These are phyloP conservation scores for Centroberyx gerrardi DNA, from an alignment of 2,797 vertebrate species.

Conservation along the genomic window DNA sequence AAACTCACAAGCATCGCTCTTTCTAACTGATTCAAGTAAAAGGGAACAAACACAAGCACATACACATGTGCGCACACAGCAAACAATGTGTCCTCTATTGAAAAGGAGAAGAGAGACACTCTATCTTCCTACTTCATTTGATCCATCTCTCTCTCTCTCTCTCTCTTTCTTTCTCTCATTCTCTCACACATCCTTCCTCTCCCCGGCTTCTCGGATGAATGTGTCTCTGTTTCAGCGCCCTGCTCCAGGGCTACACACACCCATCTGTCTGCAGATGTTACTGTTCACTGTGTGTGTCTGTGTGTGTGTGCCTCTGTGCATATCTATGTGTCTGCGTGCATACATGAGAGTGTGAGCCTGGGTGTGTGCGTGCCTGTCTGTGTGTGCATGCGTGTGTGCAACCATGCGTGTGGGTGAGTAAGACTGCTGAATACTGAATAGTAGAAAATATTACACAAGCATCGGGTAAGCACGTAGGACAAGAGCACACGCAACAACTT, in stretches of 20 bases:
- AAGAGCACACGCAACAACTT: slow-evolving; percentile 25
- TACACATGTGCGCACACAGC: slow-evolving; percentile 65
- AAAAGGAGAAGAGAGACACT: slow-evolving; percentile 79
- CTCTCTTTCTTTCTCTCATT: slow-evolving; percentile 74
- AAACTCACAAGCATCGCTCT: slow-evolving; percentile 76
- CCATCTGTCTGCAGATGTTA: slow-evolving; percentile 85
- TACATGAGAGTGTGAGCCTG: slow-evolving; percentile 6
- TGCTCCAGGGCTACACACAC: slow-evolving; percentile 81
- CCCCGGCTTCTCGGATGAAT: slow-evolving; percentile 81
- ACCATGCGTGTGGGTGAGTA: slow-evolving; percentile 61
- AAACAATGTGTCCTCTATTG: slow-evolving; percentile 87
- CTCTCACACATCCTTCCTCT: slow-evolving; percentile 85
- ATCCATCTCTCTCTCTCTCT: slow-evolving; percentile 71
- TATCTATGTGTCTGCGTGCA: slow-evolving; percentile 28
- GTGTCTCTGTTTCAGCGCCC: slow-evolving; percentile 83
- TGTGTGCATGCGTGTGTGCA: slow-evolving; percentile 4
- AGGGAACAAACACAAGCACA: slow-evolving; percentile 65
- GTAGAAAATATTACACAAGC: slow-evolving; percentile 51
- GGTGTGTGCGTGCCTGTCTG: slow-evolving; percentile 27
- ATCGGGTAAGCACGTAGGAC: slow-evolving; percentile 29
- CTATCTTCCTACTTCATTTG: slow-evolving; percentile 85
- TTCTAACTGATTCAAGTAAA: slow-evolving; percentile 50
- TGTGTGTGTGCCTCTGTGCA: slow-evolving; percentile 24
- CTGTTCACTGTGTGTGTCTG: slow-evolving; percentile 57
- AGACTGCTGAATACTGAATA: slow-evolving; percentile 61